Base-by-base conservation (phyloP, 2,113 vertebrate species). In the Baryphthengus martii region DNA sequence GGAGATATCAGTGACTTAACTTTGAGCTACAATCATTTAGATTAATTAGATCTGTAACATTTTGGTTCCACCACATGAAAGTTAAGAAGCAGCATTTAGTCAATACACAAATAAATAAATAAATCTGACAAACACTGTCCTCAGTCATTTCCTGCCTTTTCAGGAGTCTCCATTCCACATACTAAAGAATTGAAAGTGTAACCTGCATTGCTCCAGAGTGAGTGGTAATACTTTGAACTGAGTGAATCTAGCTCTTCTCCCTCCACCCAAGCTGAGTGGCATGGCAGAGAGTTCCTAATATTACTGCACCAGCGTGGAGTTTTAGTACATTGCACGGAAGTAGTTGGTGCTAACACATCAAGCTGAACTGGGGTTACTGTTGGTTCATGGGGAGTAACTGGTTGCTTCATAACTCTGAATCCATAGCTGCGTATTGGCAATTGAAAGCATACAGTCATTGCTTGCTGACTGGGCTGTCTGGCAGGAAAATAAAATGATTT, bases 321-420 rank as follows among this genome's bases (percentile, higher is more conserved):
- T 53, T 58, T 13, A 1, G 13, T 21, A 9, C 39, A 20, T 0
- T 49, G 62, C 28, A 12, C 35, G 72, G 81, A 56, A 39, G 25
- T 14, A 39, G 28, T 17, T 42, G 59, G 12, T 49, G 23, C 7
- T 47, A 65, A 68, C 19, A 4, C 1, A 8, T 16, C 21, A 29
- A 74, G 21, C 35, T 15, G 53, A 68, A 35, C 4, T 1, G 2
- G 37, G 21, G 45, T 29, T 52, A 18, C 58, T 44, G 52, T 9
- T 2, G 28, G 56, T 19, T 76, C 50, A 4, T 1, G 0, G 8
- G 53, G 19, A 56, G 23, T 12, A 9, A 50, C 35, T 21, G n/a
- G 11, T 25, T 33, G 37, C 25, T 83, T 81, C 35, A 2, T 3
- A 25, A 9, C 49, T 1, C 44, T 6, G 19, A 33, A 17, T 40